These are phyloP conservation scores for Sylvilagus bachmani DNA, from an alignment of 2,113 vertebrate species.

Conservation along the genomic window DNA sequence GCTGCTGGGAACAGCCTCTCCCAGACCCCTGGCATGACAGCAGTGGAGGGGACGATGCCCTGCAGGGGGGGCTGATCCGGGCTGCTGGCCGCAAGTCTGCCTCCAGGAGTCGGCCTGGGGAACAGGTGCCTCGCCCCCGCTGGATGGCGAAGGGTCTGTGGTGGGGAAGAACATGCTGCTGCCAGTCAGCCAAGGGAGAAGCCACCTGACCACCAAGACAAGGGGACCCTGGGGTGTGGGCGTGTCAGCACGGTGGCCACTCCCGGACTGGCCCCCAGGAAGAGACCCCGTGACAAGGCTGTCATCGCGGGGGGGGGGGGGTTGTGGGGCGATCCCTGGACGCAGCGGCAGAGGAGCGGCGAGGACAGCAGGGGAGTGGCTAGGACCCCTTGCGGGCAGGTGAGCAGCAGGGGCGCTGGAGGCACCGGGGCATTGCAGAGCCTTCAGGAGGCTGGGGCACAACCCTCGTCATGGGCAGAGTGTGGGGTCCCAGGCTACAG, in stretches of 20 bases:
- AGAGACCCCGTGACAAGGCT: neutral
- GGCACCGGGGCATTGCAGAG: rapidly evolving
- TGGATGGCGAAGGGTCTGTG: no score
- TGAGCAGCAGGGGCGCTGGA: no score
- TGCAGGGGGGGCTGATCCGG: neutral
- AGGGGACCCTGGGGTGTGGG: rapidly evolving
- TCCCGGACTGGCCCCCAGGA: rapidly evolving
- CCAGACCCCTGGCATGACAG: rapidly evolving
- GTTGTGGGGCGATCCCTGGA: neutral
- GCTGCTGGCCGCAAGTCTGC: no score
- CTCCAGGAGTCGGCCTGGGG: no score
- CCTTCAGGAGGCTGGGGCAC: rapidly evolving
- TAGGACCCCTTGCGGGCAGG: rapidly evolving
- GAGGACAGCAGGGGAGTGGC: rapidly evolving
- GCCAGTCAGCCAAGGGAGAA: neutral
- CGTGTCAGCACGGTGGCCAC: rapidly evolving
- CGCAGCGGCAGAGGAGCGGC: neutral
- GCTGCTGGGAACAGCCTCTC: neutral
- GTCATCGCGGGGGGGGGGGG: rapidly evolving
- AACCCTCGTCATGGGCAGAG: no score
- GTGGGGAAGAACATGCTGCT: rapidly evolving
- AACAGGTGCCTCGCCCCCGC: rapidly evolving
- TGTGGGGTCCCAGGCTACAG: neutral
- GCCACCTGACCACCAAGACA: rapidly evolving
- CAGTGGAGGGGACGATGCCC: neutral